Conservation (phyloP, 2,888 invertebrate species). For the Coleophora deauratella region DNA sequence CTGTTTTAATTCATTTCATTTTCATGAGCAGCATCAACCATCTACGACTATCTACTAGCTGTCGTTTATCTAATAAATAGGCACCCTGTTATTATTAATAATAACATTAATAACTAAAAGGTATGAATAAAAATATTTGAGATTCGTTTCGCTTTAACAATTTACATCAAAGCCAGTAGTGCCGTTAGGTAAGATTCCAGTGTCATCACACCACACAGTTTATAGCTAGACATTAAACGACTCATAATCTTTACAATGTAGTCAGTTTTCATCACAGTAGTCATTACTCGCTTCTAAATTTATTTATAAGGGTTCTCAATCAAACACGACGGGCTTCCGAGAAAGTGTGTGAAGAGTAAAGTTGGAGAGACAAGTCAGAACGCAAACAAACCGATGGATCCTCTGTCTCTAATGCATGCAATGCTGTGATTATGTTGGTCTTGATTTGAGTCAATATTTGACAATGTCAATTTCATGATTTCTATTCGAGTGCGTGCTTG, state of each 20-base stretch:
- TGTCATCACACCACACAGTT: not conserved
- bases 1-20: too few species aligned
- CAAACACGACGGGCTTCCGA: constrained; percentile 49
- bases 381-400: constrained; percentile 40
- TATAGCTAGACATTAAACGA: not conserved
- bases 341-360: constrained; percentile 31
- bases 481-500: constrained; percentile 8
- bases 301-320: constrained; percentile 57
- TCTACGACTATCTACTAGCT: too few species aligned
- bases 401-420: constrained; percentile 60
- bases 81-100: too few species aligned
- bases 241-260: constrained; percentile 3
- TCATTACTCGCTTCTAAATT: constrained; percentile 31
- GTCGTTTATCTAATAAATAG: too few species aligned
- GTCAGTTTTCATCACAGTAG: constrained; percentile 10
- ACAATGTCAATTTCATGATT: constrained; percentile 22
- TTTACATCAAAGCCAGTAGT: too few species aligned
- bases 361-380: too few species aligned
- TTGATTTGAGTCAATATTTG: constrained; percentile 32
- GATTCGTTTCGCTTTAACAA: too few species aligned
- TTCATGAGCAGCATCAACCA: too few species aligned
- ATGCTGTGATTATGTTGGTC: constrained; percentile 31
- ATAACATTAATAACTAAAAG: too few species aligned
- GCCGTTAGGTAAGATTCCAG: too few species aligned
- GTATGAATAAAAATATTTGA: too few species aligned